phyloP scores from a whole-genome alignment of 2,113 vertebrate species.

The Menidia beryllina region DNA sequence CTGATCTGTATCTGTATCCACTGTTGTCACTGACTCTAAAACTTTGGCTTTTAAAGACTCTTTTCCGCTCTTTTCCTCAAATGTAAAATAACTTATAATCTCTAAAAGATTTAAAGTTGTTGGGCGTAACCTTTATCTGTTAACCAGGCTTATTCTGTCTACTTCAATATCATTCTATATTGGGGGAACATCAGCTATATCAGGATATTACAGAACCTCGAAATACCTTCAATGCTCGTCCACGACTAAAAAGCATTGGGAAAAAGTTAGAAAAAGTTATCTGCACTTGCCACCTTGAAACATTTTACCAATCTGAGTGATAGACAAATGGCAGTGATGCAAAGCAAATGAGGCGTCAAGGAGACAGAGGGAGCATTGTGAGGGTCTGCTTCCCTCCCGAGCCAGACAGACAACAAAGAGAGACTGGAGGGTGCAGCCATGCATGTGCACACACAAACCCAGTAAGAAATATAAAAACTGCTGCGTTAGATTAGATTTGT shows the following conservation, averaged over 20 bases:
- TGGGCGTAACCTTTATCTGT: constrained; percentile 20
- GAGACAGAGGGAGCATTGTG: constrained; percentile 72
- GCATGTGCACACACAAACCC: constrained; percentile 6
- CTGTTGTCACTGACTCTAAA: not conserved
- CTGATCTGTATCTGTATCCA: not conserved
- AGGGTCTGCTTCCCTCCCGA: constrained; percentile 50
- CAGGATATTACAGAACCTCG: too few species aligned
- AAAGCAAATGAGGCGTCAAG: constrained; percentile 48
- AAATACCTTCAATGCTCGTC: not conserved
- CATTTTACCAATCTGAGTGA: constrained; percentile 18
- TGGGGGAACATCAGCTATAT: not conserved
- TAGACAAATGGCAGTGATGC: constrained; percentile 37
- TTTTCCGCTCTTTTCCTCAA: constrained; percentile 21
- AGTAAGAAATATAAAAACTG: constrained; percentile 41
- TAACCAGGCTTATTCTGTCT: constrained; percentile 25
- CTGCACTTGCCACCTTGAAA: constrained; percentile 3
- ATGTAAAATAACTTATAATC: constrained; percentile 25
- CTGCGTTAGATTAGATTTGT: constrained; percentile 45
- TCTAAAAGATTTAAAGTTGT: constrained; percentile 21
- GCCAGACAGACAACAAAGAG: constrained; percentile 67
- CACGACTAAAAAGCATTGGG: not conserved
- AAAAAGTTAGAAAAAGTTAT: not conserved
- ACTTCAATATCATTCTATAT: constrained; percentile 1
- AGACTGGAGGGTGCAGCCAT: constrained; percentile 24
- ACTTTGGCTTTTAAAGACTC: not conserved